Percentiles rank a stretch among this genome's conserved stretches.
phyloP scores from a whole-genome alignment of 2,113 vertebrate genomes.

The Oenanthe oenanthe region DNA sequence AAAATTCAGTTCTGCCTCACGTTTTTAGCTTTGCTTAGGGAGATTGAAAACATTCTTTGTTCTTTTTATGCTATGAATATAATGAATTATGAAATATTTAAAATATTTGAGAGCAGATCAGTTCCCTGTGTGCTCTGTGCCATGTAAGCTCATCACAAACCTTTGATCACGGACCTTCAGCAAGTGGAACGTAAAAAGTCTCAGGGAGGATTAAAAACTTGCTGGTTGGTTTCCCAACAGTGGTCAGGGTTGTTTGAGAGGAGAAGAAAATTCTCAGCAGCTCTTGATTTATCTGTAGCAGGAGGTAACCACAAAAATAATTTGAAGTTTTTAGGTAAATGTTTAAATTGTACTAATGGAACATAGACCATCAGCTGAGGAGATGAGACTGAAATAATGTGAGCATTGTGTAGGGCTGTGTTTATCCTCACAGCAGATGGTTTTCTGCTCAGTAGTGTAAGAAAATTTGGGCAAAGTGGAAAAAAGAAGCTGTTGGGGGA shows the following conservation, averaged over 20 bases:
- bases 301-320: not conserved
- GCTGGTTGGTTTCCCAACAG: not conserved
- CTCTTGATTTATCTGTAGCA: not conserved
- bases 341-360: not conserved
- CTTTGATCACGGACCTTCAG: not conserved
- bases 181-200: accelerated
- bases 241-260: not conserved
- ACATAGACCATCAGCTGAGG: not conserved
- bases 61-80: not conserved
- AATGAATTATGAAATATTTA: not conserved
- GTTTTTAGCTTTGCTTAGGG: not conserved
- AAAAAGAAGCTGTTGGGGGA: not conserved
- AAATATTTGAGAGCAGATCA: not conserved
- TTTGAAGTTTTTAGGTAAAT: not conserved
- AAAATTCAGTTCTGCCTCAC: not conserved
- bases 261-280: not conserved
- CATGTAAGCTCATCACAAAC: not conserved
- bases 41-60: not conserved
- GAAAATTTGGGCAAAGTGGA: not conserved
- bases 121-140: not conserved
- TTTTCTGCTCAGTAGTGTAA: not conserved
- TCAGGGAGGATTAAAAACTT: not conserved
- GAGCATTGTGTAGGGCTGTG: not conserved
- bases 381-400: not conserved
- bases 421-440: not conserved